Base-by-base conservation (phyloP, 2,113 vertebrate genomes). In the Myanophis thanlyinensis region DNA sequence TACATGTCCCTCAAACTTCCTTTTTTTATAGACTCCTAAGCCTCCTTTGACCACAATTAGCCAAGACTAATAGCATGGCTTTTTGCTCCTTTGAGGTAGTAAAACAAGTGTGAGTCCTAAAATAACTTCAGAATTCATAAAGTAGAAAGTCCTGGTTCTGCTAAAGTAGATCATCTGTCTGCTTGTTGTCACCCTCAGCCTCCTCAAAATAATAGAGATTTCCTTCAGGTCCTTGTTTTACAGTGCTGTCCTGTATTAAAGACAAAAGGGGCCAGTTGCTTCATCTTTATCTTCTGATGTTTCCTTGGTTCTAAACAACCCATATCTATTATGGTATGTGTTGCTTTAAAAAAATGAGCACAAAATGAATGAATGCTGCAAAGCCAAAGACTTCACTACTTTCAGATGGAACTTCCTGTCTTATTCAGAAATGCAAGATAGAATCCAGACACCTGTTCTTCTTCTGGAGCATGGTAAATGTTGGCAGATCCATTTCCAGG, bases 401-500 rank as follows among this genome's bases (percentile, higher is more conserved):
- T 46, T 47, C 40, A 12, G 25, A 86, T 47, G 27, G 46, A 86
- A 86, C 23, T 25, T 86, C 46, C 12, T 27, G 85, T 48, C 46
- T 86, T 48, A 30, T 48, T 48, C 56, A 84, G 51, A 89, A 89
- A 80, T 89, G n/a, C 40, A 40, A 89, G 51, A 84, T 12, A 56
- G 27, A 92, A 89, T 80, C 62, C 51, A 35, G 15, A 92, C 54
- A 86, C 44, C 27, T 87, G 27, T 47, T 87, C 12, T 49, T 49
- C 85, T 51, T 47, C 22, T 85, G 52, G 25, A 88, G 35, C 59
- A 87, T 53, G 23, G 53, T 53, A 47, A 80, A 62, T 88, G 35
- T 80, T 92, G 87, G 59, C 18, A 20, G 52, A 59, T 89, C 87
- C 44, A 85, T 92, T 89, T 92, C 88, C 51, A 85, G 87, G 91